Percentiles rank a stretch among this genome's conserved stretches.
Conservation (phyloP, 1,140 invertebrate species). For the Stenopsyche tienmushanensis region DNA sequence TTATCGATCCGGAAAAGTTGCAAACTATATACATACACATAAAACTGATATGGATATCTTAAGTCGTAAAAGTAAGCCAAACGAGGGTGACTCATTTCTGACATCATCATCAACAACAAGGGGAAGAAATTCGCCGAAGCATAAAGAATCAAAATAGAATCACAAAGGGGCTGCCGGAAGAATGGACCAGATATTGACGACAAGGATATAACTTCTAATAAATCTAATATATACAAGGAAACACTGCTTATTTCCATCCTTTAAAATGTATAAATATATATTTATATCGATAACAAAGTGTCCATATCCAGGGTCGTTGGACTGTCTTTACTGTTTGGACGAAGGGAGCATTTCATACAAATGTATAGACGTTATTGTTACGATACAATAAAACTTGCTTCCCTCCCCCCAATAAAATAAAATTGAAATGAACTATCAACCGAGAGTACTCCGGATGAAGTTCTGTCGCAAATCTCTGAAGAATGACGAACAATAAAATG, state of each 20-base stretch:
- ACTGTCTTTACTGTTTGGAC: no score
- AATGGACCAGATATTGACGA: neutral
- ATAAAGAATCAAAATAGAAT: neutral
- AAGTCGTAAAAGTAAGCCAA: neutral
- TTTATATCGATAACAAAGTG: no score
- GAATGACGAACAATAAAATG: constrained; percentile 30
- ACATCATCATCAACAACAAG: neutral
- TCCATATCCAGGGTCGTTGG: no score
- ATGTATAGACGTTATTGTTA: neutral
- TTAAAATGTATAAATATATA: no score
- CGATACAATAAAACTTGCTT: neutral
- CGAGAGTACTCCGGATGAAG: neutral
- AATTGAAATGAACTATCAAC: neutral
- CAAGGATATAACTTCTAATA: no score
- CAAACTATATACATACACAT: neutral
- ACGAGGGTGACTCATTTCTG: neutral
- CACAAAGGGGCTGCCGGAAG: neutral
- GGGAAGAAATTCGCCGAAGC: neutral
- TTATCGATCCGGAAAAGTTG: neutral
- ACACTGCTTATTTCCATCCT: no score
- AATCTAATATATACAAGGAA: no score
- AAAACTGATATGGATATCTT: neutral
- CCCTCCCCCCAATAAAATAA: neutral
- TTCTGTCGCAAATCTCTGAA: constrained; percentile 15
- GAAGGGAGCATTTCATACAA: neutral